Conservation (phyloP, 2,113 vertebrate genomes). For the Isurus oxyrinchus region DNA sequence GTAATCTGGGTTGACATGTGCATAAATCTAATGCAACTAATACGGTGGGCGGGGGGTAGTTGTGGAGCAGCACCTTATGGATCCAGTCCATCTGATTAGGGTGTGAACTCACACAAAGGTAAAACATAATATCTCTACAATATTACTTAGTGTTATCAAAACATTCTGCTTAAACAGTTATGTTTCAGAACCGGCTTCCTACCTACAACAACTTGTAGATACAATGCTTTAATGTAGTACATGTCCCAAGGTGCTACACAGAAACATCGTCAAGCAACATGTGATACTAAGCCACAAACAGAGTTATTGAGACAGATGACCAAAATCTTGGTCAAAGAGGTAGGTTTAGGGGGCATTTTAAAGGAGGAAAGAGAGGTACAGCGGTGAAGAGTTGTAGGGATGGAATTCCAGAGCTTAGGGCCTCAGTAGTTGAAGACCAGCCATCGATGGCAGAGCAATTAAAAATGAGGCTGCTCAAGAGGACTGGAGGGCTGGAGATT, state of each 20-base stretch:
- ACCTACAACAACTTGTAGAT: neutral
- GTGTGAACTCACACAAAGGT: too few species aligned
- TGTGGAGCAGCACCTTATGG: neutral
- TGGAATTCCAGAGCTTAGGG: neutral
- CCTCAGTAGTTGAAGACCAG: too few species aligned
- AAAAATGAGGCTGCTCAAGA: too few species aligned
- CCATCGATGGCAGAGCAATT: neutral
- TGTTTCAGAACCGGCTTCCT: neutral
- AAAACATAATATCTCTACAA: neutral
- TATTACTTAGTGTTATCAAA: neutral
- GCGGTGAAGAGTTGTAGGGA: neutral
- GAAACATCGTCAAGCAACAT: too few species aligned
- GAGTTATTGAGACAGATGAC: neutral
- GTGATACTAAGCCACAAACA: too few species aligned
- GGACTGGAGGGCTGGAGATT: neutral
- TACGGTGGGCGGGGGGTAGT: neutral
- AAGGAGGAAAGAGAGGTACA: neutral
- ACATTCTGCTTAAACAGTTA: neutral
- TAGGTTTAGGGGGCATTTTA: neutral
- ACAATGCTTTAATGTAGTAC: neutral
- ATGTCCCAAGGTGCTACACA: neutral
- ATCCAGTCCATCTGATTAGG: neutral
- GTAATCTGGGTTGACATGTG: neutral
- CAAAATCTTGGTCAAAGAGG: neutral
- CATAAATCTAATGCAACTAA: neutral